Evolutionary conservation across 1,140 invertebrate genomes (phyloP).

Genomic region (Philotrypesis tridentata): DNA sequence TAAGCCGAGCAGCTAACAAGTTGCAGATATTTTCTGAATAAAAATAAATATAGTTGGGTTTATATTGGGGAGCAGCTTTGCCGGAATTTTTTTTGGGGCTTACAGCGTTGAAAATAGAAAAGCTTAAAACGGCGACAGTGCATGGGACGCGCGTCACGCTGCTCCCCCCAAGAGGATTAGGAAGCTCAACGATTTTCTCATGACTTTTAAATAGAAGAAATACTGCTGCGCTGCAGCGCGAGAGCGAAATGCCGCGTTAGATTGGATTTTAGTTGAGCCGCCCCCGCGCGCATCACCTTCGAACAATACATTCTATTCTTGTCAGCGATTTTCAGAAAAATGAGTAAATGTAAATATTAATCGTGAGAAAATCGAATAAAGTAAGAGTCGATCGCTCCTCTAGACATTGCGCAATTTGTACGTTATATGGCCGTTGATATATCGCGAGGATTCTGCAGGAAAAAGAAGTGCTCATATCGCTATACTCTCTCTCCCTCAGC

Average conservation of each 20-base stretch:
- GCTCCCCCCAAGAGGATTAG: slow-evolving; percentile 25
- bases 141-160: neutral
- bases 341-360: too few relatives aligned
- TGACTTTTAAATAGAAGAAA: slow-evolving; percentile 34
- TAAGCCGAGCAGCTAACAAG: too few relatives aligned
- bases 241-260: neutral
- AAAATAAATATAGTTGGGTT: slow-evolving; percentile 19
- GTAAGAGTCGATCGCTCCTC: too few relatives aligned
- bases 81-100: neutral
- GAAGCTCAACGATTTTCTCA: slow-evolving; percentile 22
- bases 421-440: too few relatives aligned
- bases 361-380: too few relatives aligned
- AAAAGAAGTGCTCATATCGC: too few relatives aligned
- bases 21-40: neutral
- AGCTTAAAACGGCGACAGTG: neutral
- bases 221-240: too few relatives aligned
- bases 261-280: neutral
- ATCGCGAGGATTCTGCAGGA: too few relatives aligned
- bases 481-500: too few relatives aligned
- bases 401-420: too few relatives aligned
- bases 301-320: neutral
- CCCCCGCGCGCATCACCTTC: too few relatives aligned
- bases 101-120: slow-evolving; percentile 20
- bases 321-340: too few relatives aligned
- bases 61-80: neutral